Conservation (phyloP, 2,113 vertebrate species). For the Lophius piscatorius region DNA sequence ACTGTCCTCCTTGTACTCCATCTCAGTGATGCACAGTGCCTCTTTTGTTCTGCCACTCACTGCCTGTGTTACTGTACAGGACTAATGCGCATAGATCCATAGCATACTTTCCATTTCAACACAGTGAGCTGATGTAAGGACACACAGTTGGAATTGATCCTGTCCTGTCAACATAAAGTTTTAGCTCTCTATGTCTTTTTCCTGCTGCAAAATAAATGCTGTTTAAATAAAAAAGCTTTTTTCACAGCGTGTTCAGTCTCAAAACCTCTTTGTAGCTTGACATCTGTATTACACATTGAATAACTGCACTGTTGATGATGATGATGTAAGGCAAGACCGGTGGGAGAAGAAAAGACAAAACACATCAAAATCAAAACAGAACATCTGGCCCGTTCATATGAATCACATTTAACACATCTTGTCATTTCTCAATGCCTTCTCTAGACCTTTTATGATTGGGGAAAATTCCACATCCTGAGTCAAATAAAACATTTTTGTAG, state of each 20-base stretch:
- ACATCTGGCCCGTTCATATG: conserved; percentile 49
- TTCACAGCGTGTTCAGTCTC: conserved; percentile 22
- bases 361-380: conserved; percentile 44
- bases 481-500: conserved; percentile 28
- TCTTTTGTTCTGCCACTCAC: conserved; percentile 74
- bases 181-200: conserved; percentile 43
- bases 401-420: conserved; percentile 25
- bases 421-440: conserved; percentile 13
- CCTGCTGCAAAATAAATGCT: conserved; percentile 37
- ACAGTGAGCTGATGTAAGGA: conserved; percentile 64
- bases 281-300: conserved; percentile 40
- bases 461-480: conserved; percentile 13
- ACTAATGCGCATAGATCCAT: conserved; percentile 78
- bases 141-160: conserved; percentile 70
- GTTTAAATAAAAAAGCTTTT: conserved; percentile 33
- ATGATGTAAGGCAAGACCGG: conserved; percentile 30
- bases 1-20: conserved; percentile 56
- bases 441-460: conserved; percentile 19
- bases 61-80: conserved; percentile 72
- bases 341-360: conserved; percentile 31
- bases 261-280: conserved; percentile 19
- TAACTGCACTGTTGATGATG: conserved; percentile 15
- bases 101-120: conserved; percentile 79
- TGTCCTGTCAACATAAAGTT: conserved; percentile 69
- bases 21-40: conserved; percentile 58